Evolutionary conservation across 2,797 vertebrate genomes (phyloP).

Genomic region (Microctenopoma steveboyesi): DNA sequence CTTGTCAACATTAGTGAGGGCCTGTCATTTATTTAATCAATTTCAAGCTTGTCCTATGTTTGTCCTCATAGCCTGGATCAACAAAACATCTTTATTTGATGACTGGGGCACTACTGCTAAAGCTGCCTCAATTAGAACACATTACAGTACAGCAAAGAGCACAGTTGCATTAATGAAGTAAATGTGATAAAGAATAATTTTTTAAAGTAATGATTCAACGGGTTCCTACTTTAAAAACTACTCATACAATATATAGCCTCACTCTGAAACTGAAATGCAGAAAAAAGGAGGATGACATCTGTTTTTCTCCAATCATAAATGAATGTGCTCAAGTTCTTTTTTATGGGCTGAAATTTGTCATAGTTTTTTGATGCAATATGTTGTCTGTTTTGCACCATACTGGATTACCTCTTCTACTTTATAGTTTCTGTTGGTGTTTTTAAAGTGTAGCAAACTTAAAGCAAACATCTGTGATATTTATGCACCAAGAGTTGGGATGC

Average conservation of each 20-base stretch:
- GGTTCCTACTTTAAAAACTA: slow-evolving; percentile 1
- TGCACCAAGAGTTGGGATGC: slow-evolving; percentile 75
- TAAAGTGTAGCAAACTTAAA: slow-evolving; percentile 71
- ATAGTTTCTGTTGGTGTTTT: slow-evolving; percentile 63
- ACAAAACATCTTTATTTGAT: slow-evolving; percentile 37
- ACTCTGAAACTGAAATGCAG: slow-evolving; percentile 21
- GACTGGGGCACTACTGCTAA: slow-evolving; percentile 15
- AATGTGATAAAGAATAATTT: slow-evolving; percentile 39
- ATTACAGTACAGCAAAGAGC: slow-evolving; percentile 37
- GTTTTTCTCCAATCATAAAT: slow-evolving; percentile 15
- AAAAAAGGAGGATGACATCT: slow-evolving; percentile 29
- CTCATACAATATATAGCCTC: slow-evolving; percentile 9
- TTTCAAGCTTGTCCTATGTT: slow-evolving; percentile 47
- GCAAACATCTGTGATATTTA: slow-evolving; percentile 82
- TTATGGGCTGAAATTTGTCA: slow-evolving; percentile 13
- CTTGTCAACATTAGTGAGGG: slow-evolving; percentile 77
- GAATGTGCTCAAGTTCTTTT: slow-evolving; percentile 7
- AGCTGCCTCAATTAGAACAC: slow-evolving; percentile 30
- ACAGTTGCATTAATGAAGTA: slow-evolving; percentile 23
- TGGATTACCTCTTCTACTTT: slow-evolving; percentile 55
- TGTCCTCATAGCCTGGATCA: slow-evolving; percentile 53
- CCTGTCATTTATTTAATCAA: slow-evolving; percentile 74
- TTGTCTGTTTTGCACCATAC: slow-evolving; percentile 41
- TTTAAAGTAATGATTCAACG: slow-evolving; percentile 10
- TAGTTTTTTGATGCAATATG: slow-evolving; percentile 57